Percentiles rank a stretch among this genome's conserved stretches.
Evolutionary conservation across 1,140 invertebrate genomes (phyloP).

Genomic region (Heliconius eleuchia): DNA sequence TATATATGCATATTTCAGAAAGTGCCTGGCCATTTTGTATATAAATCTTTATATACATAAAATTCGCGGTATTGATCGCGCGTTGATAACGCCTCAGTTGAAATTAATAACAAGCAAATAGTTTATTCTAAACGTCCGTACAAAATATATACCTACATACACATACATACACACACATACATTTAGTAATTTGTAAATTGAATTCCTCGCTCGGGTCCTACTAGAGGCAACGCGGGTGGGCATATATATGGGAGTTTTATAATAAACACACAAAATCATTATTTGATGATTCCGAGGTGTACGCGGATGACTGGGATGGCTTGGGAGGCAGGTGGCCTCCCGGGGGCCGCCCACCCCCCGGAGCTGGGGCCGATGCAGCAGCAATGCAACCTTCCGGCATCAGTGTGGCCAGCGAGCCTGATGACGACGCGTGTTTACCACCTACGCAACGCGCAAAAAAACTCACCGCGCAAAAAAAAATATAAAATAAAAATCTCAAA

Average conservation of each 20-base stretch:
- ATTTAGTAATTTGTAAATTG: constrained; percentile 56
- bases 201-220: constrained; percentile 55
- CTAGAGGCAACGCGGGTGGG: constrained; percentile 38
- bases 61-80: constrained; percentile 58
- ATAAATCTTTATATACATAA: constrained; percentile 46
- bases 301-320: constrained; percentile 68
- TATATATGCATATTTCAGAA: constrained; percentile 32
- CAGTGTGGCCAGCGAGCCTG: constrained; percentile 77
- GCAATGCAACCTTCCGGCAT: constrained; percentile 65
- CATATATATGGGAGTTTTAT: constrained; percentile 65
- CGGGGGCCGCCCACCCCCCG: constrained; percentile 59
- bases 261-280: constrained; percentile 79
- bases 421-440: constrained; percentile 74
- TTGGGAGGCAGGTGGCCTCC: constrained; percentile 30
- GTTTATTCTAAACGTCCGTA: constrained; percentile 66
- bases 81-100: constrained; percentile 56
- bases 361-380: constrained; percentile 61
- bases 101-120: constrained; percentile 70
- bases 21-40: constrained; percentile 36
- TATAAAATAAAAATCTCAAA: constrained; percentile 47
- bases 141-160: constrained; percentile 43
- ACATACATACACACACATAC: constrained; percentile 31
- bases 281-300: constrained; percentile 78
- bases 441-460: constrained; percentile 75
- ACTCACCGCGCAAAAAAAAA: constrained; percentile 58